phyloP scores from a whole-genome alignment of 2,113 vertebrate genomes.

The Cervus canadensis region DNA sequence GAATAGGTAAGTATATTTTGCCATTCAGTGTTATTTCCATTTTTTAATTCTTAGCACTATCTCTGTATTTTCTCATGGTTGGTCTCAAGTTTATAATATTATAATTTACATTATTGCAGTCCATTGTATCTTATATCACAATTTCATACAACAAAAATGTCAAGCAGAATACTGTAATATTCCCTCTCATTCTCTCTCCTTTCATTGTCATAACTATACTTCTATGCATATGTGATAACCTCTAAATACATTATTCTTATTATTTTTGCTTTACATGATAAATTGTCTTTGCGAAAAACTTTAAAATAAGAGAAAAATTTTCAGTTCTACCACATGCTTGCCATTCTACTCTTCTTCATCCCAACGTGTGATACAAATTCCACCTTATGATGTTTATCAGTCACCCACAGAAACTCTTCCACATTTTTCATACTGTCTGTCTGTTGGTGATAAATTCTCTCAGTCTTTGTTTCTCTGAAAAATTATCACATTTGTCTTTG shows the following conservation, averaged over 20 bases:
- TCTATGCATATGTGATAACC: background rate
- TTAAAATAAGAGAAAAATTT: background rate
- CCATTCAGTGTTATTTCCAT: background rate
- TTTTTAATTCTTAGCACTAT: background rate
- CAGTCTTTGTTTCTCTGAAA: background rate
- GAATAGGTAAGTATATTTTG: background rate
- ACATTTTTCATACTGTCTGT: background rate
- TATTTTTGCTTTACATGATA: background rate
- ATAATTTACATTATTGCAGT: background rate
- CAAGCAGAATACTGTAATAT: background rate
- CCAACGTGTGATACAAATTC: background rate
- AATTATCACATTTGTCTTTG: background rate
- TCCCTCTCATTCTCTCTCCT: background rate
- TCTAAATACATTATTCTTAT: background rate
- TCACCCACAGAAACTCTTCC: background rate
- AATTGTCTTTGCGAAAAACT: background rate
- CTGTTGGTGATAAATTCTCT: background rate
- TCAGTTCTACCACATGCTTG: background rate
- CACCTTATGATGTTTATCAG: background rate
- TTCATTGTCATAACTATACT: background rate
- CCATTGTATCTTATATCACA: background rate
- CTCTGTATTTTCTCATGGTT: background rate
- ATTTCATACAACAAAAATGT: background rate
- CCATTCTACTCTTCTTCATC: background rate
- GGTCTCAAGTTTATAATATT: background rate